phyloP scores from a whole-genome alignment of 2,888 invertebrate species.

The Trissonchulus sp. region DNA sequence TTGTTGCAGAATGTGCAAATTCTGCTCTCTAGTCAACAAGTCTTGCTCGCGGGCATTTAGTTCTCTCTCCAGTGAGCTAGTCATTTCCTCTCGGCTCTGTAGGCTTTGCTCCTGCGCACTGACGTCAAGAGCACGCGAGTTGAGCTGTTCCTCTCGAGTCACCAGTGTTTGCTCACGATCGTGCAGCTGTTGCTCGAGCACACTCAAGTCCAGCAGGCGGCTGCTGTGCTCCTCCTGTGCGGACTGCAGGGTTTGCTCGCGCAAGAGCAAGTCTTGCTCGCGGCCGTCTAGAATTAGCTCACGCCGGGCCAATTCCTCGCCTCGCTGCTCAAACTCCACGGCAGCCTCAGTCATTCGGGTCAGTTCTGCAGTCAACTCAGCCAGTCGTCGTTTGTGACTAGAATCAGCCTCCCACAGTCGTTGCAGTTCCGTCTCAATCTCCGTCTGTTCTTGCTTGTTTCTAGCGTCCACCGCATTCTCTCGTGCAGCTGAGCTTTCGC shows the following conservation, averaged over 20 bases:
- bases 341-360: not conserved
- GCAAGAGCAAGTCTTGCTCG: too few species aligned
- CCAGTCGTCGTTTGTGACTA: not conserved
- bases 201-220: not conserved
- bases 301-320: too few species aligned
- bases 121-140: too few species aligned
- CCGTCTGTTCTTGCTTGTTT: not conserved
- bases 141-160: not conserved
- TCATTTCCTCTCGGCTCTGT: too few species aligned
- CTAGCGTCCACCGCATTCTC: not conserved
- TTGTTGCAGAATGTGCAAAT: too few species aligned
- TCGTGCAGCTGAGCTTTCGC: not conserved
- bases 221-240: not conserved
- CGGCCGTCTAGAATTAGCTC: too few species aligned
- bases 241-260: too few species aligned
- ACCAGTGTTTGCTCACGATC: too few species aligned
- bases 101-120: too few species aligned
- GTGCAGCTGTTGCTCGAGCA: not conserved
- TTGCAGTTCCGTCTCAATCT: slow-evolving; percentile 6
- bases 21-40: not conserved
- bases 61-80: too few species aligned
- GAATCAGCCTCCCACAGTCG: slow-evolving; percentile 9
- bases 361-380: not conserved
- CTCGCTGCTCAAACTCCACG: too few species aligned
- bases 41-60: too few species aligned